Evolutionary conservation across 2,113 vertebrate genomes (phyloP), one percentile per base, ranked within the genome.

Genomic region (Clarias batrachus): DNA sequence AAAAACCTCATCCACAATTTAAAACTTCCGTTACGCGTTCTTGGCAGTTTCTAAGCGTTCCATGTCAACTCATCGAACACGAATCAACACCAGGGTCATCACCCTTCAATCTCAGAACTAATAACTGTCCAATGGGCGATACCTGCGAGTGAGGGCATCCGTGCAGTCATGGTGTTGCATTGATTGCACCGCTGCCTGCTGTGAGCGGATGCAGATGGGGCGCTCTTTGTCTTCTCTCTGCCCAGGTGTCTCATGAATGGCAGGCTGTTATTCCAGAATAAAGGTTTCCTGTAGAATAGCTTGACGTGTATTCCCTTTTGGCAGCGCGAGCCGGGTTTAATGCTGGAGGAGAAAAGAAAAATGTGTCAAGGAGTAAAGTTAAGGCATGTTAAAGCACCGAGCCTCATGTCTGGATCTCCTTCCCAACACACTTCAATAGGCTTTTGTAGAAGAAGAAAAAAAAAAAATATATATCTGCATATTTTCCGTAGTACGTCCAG

Each of bases 181-280:
- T 81, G 88, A 83, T 84, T 85, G 81, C 81, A 71, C 70, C 65
- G 85, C 83, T 87, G 89, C 90, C 59, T 86, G 81, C 59, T 91
- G 88, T 89, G 90, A 88, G 85, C 90, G 63, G 88, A 88, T 90
- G 87, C 87, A 90, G 79, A 86, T 74, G 87, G 87, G 85, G 82
- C 60, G 70, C 78, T 91, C 87, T 85, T 83, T 87, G 83, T 87
- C 85, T 88, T 88, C 86, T 81, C 87, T 86, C 89, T 86, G 79
- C 91, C 89, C 87, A 89, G 91, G 87, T 83, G 71, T 87, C 88
- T 81, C 85, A 84, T 87, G 90, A 88, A 82, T 92, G 57, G 59
- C 66, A 70, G n/a, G 9, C 90, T 93, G 91, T 89, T 88, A 82
- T 80, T 76, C 60, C 63, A 62, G 85, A 90, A 88, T 87, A 85